Conservation (phyloP, 2,797 vertebrate genomes). For the Eleutherodactylus coqui region DNA sequence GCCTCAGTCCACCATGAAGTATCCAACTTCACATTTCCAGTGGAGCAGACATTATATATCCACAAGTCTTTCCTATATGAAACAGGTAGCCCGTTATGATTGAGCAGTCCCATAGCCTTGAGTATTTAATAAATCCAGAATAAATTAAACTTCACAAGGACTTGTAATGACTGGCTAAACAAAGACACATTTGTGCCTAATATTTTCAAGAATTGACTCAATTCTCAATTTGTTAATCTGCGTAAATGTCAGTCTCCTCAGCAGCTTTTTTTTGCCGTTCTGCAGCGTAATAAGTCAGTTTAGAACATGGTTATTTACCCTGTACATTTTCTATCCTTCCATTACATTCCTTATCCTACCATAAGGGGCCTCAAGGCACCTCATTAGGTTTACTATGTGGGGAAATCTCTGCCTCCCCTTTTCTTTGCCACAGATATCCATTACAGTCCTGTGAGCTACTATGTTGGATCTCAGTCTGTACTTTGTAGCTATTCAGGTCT, state of each 20-base stretch:
- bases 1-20: too few relatives aligned
- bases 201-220: constrained; percentile 32
- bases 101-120: not conserved
- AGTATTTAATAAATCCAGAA: constrained; percentile 29
- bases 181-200: constrained; percentile 36
- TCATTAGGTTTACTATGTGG: constrained; percentile 33
- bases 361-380: constrained; percentile 37
- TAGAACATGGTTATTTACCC: constrained; percentile 30
- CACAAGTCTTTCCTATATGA: not conserved
- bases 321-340: constrained; percentile 24
- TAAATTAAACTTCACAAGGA: constrained; percentile 30
- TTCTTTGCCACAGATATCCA: constrained; percentile 41
- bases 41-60: not conserved
- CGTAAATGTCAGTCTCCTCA: constrained; percentile 51
- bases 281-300: constrained; percentile 29
- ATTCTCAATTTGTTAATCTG: constrained; percentile 16
- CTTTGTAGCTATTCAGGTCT: constrained; percentile 42
- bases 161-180: constrained; percentile 22
- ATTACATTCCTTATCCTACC: constrained; percentile 15
- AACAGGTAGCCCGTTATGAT: not conserved
- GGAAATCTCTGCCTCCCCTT: constrained; percentile 42
- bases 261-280: constrained; percentile 17
- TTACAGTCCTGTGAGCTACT: constrained; percentile 41
- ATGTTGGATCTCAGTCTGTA: constrained; percentile 42
- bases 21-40: not conserved